These are phyloP conservation scores for Brachionus rotundiformis DNA, from an alignment of 1,140 invertebrate genomes.

Conservation along the genomic window DNA sequence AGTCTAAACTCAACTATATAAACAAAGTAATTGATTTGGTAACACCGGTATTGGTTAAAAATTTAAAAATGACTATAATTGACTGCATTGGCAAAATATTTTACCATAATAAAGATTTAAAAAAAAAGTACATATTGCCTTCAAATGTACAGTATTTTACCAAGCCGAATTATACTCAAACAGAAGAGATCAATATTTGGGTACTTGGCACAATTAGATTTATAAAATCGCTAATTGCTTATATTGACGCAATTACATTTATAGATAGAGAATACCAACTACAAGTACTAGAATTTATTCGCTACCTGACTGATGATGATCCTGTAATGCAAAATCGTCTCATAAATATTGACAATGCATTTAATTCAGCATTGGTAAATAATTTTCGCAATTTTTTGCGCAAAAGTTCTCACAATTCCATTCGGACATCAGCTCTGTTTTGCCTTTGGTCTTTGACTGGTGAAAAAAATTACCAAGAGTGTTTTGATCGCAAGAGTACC, in stretches of 20 bases:
- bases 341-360: background rate
- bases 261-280: constrained; percentile 24
- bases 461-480: constrained; percentile 6
- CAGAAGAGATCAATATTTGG: background rate
- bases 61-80: constrained; percentile 38
- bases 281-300: constrained; percentile 13
- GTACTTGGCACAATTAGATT: background rate
- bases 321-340: constrained; percentile 1
- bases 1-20: background rate
- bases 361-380: background rate
- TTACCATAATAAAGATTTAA: background rate
- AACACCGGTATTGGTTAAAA: background rate
- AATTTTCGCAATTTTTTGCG: constrained; percentile 28
- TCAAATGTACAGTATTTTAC: background rate
- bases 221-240: background rate
- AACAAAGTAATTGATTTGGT: background rate
- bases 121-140: constrained; percentile 22
- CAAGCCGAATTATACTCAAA: background rate
- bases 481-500: constrained; percentile 13
- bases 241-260: constrained; percentile 7
- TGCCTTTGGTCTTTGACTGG: constrained; percentile 33
- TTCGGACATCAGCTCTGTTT: background rate
- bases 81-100: constrained; percentile 41
- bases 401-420: background rate
- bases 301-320: constrained; percentile 12